Conservation (phyloP, 2,797 vertebrate species). For the Tenualosa thibaudeaui region DNA sequence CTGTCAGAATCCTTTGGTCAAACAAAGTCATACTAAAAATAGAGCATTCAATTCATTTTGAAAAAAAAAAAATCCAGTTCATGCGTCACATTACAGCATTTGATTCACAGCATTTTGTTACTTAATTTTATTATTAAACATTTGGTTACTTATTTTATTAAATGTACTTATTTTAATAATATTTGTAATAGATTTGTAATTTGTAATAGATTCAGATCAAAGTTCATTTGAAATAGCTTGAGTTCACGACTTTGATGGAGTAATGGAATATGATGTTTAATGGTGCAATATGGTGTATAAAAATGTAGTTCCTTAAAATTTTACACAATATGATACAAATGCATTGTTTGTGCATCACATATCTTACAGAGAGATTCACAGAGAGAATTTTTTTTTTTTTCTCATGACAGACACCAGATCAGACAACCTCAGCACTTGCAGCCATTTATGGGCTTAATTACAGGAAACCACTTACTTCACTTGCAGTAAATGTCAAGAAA, state of each 20-base stretch:
- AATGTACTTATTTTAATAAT: neutral
- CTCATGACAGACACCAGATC: slow-evolving; percentile 36
- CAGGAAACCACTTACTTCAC: slow-evolving; percentile 58
- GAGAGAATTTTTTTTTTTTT: slow-evolving; percentile 49
- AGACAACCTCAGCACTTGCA: slow-evolving; percentile 44
- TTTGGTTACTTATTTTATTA: neutral
- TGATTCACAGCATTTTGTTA: neutral
- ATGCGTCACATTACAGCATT: neutral
- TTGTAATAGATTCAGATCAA: neutral
- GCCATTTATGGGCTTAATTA: slow-evolving; percentile 73
- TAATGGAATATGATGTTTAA: too few relatives aligned
- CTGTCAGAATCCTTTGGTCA: neutral
- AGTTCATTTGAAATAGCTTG: neutral
- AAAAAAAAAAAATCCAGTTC: neutral
- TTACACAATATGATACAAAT: slow-evolving; percentile 69
- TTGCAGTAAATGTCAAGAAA: slow-evolving; percentile 59
- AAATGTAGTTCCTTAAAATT: neutral
- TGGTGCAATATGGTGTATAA: too few relatives aligned
- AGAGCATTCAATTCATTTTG: neutral
- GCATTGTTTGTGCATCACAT: neutral
- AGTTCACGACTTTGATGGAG: neutral
- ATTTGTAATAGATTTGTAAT: neutral
- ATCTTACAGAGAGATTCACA: neutral
- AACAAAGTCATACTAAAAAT: neutral
- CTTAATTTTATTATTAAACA: neutral